Conservation (phyloP, 2,797 vertebrate species). For the Argyrosomus regius region DNA sequence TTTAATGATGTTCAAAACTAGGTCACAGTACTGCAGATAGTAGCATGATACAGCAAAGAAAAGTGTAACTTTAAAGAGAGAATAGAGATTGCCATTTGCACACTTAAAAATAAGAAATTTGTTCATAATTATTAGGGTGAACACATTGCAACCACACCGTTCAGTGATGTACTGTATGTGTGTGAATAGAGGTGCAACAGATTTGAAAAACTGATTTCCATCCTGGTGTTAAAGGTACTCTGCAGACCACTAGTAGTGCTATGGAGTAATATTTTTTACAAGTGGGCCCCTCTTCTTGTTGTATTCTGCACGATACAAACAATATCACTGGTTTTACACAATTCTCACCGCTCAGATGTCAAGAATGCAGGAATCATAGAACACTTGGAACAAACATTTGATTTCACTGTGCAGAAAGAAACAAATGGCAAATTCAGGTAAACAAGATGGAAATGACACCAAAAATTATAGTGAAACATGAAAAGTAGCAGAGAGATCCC, state of each 20-base stretch:
- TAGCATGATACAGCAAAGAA: not conserved
- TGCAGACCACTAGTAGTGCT: not conserved
- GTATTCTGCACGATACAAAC: not conserved
- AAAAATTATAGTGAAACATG: constrained; percentile 2
- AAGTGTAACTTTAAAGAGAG: not conserved
- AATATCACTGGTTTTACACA: not conserved
- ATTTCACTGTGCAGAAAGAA: constrained; percentile 7
- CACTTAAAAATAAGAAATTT: not conserved
- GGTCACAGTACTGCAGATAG: constrained; percentile 49
- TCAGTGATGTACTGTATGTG: too few relatives aligned
- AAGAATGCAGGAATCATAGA: not conserved
- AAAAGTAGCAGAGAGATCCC: constrained; percentile 12
- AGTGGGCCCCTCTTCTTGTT: not conserved
- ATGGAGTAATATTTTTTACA: too few relatives aligned
- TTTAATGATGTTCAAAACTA: constrained; percentile 65
- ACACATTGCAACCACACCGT: too few relatives aligned
- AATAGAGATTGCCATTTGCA: not conserved
- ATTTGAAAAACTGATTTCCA: not conserved
- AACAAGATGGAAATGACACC: constrained; percentile 4
- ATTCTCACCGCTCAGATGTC: not conserved
- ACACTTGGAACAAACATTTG: not conserved
- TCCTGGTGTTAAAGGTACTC: not conserved
- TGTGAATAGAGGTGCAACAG: too few relatives aligned
- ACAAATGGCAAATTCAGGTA: constrained; percentile 9
- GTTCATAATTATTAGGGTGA: not conserved